Percentiles rank a stretch among this genome's conserved stretches.
Conservation (phyloP, 2,888 invertebrate genomes). For the Papilio demoleus region DNA sequence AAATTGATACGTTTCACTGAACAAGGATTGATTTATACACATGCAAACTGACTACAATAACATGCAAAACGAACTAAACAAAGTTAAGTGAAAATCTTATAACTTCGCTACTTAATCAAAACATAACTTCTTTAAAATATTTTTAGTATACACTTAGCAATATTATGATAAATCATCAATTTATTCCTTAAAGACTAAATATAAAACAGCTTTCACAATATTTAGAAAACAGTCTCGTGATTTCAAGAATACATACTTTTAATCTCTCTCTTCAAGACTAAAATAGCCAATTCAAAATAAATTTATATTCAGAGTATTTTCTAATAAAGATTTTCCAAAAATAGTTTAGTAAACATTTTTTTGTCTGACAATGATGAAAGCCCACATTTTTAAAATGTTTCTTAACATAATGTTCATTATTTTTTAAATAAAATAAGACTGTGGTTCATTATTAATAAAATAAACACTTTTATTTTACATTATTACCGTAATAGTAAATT, state of each 20-base stretch:
- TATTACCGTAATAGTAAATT: not conserved
- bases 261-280: not conserved
- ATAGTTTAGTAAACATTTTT: not conserved
- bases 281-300: not conserved
- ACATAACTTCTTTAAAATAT: too few species aligned
- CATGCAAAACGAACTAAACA: not conserved
- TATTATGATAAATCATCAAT: too few species aligned
- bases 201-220: not conserved
- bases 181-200: not conserved
- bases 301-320: not conserved
- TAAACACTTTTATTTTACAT: too few species aligned
- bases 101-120: conserved; percentile 1
- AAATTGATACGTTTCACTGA: conserved; percentile 38
- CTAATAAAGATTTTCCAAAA: not conserved
- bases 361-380: not conserved
- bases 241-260: not conserved
- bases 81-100: not conserved
- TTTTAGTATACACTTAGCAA: too few species aligned
- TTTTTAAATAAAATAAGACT: too few species aligned
- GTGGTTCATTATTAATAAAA: too few species aligned
- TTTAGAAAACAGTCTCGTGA: not conserved
- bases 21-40: conserved; percentile 18
- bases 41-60: not conserved
- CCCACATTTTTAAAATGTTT: too few species aligned
- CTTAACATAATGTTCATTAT: too few species aligned